These are phyloP conservation scores for Aphelenchoides bicaudatus DNA, from an alignment of 2,888 invertebrate genomes.

Conservation along the genomic window DNA sequence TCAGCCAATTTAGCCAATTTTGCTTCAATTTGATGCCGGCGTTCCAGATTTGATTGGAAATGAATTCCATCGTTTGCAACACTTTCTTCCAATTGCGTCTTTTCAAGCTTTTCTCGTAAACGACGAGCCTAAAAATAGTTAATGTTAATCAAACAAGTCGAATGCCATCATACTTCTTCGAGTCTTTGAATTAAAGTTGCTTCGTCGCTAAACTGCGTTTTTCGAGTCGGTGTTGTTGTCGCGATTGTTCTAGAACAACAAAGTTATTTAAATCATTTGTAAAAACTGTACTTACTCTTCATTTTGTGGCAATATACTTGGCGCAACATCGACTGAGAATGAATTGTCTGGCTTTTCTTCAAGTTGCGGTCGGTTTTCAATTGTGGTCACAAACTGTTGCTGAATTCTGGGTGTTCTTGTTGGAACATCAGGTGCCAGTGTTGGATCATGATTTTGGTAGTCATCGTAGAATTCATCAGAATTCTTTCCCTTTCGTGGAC, in stretches of 20 bases:
- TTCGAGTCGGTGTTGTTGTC: too few species aligned
- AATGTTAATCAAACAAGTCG: background rate
- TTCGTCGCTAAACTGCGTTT: background rate
- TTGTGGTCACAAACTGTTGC: background rate
- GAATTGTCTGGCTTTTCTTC: conserved; percentile 1
- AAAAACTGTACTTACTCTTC: too few species aligned
- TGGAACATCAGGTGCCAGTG: conserved; percentile 1
- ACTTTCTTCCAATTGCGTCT: background rate
- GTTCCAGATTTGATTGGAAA: background rate
- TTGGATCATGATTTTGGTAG: conserved; percentile 6
- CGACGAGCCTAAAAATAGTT: conserved; percentile 9
- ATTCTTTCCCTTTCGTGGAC: conserved; percentile 1
- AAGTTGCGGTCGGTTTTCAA: background rate
- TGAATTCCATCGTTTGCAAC: conserved; percentile 2
- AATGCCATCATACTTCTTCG: conserved; percentile 4
- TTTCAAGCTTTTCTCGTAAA: conserved; percentile 3
- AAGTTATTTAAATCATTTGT: too few species aligned
- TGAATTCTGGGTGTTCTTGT: background rate
- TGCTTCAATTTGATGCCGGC: background rate
- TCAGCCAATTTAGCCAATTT: conserved; percentile 8
- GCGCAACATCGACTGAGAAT: background rate
- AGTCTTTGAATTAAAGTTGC: background rate
- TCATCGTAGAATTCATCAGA: conserved; percentile 10
- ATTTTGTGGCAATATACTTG: too few species aligned
- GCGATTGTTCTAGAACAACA: too few species aligned